Evolutionary conservation across 2,113 vertebrate genomes (phyloP), one percentile per base, ranked within the genome.

Genomic region (Neodontobutis hainanensis): DNA sequence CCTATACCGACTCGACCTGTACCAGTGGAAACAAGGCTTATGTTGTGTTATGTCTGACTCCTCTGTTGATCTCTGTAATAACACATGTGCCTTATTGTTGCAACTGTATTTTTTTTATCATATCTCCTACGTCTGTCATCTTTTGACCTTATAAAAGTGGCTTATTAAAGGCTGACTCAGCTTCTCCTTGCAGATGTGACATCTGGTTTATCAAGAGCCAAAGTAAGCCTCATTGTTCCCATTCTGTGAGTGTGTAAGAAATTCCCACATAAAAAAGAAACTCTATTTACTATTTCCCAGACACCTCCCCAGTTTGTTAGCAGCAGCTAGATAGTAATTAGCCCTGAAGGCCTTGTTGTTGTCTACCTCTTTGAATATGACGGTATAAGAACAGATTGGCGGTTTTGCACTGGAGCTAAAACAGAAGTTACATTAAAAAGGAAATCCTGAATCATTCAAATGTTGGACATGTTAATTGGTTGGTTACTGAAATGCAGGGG

Each of bases 151-250:
- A 78, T 76, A 68, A 88, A 86, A 73, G 68, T 68, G 32, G 36
- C 19, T 83, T 81, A 78, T 81, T 85, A 79, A 75, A 66, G 71
- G 44, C 64, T 90, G 89, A 91, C 61, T 90, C 86, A 85, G 73
- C 55, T 8, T 34, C 68, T 76, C 77, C 84, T 84, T 80, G 73
- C 58, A 89, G 89, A 82, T 77, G 82, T 77, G 82, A 87, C 89
- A 90, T 88, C 90, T 92, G 91, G 75, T 85, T 85, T 69, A 57
- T 69, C 75, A 50, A 35, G 73, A 7, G 4, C 70, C 60, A 70
- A 44, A 84, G 73, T 68, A 84, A 59, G 72, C 70, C 75, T 90
- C 82, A 89, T 84, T 88, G 84, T 91, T 89, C 87, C 88, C 80
- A 71, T 75, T 60, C 45, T 69, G 64, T 65, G 49, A 6, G 38